A percentile compares a stretch with the other conserved stretches of the same genome.
Evolutionary conservation across 2,113 vertebrate genomes (phyloP).

Genomic region (Rhinolophus sinicus): DNA sequence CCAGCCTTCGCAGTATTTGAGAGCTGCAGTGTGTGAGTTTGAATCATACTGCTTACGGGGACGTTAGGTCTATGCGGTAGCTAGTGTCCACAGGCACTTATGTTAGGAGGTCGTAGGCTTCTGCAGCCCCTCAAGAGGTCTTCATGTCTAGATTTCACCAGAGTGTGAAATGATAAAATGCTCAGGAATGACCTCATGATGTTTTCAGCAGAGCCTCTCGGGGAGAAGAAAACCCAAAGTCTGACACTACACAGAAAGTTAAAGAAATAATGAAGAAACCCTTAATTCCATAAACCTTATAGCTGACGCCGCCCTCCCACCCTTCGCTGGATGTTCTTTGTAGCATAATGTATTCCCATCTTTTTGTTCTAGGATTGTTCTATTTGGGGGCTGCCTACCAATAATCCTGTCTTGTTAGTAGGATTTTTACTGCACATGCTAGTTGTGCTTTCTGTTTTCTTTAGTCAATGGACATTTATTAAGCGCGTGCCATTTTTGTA

Average conservation of each 20-base stretch:
- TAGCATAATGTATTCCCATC: neutral
- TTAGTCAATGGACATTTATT: neutral
- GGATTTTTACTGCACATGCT: neutral
- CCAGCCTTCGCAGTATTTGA: neutral
- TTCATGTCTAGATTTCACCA: neutral
- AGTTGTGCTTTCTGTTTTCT: slow-evolving; percentile 3
- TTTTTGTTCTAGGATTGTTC: neutral
- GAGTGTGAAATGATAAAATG: neutral
- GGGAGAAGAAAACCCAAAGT: neutral
- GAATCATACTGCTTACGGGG: neutral
- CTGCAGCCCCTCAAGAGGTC: neutral
- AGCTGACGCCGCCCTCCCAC: neutral
- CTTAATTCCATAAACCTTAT: neutral
- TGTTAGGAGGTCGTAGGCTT: neutral
- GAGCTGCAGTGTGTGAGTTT: neutral
- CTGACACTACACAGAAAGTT: neutral
- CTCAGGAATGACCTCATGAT: neutral
- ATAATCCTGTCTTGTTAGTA: neutral
- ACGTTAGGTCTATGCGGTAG: neutral
- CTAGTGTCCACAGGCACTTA: neutral
- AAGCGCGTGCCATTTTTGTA: neutral
- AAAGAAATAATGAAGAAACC: neutral
- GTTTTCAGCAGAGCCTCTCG: neutral
- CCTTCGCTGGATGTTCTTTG: neutral
- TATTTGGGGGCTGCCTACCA: neutral